A percentile compares a stretch with the other conserved stretches of the same genome.
These are phyloP conservation scores for Batillaria attramentaria DNA, from an alignment of 1,140 invertebrate genomes.

Conservation along the genomic window DNA sequence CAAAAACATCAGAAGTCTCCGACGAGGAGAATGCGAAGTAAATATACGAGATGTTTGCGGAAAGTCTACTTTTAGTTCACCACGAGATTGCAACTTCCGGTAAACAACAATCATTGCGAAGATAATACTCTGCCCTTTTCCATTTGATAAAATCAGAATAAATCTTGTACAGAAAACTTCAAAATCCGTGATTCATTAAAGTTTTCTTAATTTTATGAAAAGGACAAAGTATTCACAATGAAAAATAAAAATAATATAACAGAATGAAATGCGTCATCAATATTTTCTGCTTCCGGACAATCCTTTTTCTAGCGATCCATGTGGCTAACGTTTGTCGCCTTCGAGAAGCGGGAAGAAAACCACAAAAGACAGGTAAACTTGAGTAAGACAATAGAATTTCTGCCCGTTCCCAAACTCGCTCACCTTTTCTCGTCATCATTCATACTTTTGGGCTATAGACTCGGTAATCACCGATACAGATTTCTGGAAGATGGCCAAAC, in stretches of 20 bases:
- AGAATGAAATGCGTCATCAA: slow-evolving; percentile 4
- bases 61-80: no score
- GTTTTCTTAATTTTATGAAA: not conserved
- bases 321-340: not conserved
- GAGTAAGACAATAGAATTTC: no score
- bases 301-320: not conserved
- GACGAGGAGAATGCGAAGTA: no score
- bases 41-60: no score
- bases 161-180: not conserved
- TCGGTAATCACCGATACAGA: no score
- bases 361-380: not conserved
- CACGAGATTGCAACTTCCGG: slow-evolving; percentile 25
- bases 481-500: no score
- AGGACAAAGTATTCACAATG: not conserved
- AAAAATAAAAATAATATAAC: not conserved
- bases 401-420: no score
- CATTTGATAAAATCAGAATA: not conserved
- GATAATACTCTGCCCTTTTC: no score
- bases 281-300: not conserved
- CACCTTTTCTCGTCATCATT: no score
- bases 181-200: no score
- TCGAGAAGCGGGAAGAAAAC: not conserved
- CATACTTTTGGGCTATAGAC: no score
- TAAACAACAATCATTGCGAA: slow-evolving; percentile 29
- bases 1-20: no score